These are phyloP conservation scores for Epinotia ramella DNA, from an alignment of 2,888 invertebrate species.

Conservation along the genomic window DNA sequence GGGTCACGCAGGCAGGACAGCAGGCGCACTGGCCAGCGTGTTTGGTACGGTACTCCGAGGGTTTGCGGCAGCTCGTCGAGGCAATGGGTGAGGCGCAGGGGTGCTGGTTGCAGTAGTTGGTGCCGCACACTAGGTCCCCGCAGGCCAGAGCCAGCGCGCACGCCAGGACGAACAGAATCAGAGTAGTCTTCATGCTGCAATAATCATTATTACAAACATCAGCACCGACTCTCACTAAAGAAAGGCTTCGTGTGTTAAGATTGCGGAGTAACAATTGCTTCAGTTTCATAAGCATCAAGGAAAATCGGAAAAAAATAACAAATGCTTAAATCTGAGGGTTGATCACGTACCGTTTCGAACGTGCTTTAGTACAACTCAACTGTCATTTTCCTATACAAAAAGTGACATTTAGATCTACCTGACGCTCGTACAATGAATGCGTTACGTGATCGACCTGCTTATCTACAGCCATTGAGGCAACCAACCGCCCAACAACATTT, in stretches of 20 bases:
- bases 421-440: too few species aligned
- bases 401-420: too few species aligned
- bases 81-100: constrained; percentile 64
- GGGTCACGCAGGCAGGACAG: constrained; percentile 78
- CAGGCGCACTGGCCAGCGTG: constrained; percentile 79
- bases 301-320: too few species aligned
- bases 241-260: background rate
- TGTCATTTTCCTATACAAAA: too few species aligned
- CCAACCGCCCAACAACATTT: background rate
- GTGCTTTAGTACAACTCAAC: too few species aligned
- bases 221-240: background rate
- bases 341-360: too few species aligned
- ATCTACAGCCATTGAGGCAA: too few species aligned
- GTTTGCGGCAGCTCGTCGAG: constrained; percentile 62
- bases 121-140: constrained; percentile 76
- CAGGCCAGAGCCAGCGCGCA: constrained; percentile 65
- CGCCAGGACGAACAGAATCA: constrained; percentile 64
- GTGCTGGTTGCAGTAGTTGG: constrained; percentile 72
- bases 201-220: constrained; percentile 11
- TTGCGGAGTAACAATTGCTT: too few species aligned
- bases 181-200: constrained; percentile 67
- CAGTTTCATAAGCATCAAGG: too few species aligned
- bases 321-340: too few species aligned
- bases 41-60: constrained; percentile 65
- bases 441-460: too few species aligned